These are phyloP conservation scores for Sinodicranocentrus sp. DNA, from an alignment of 2,888 invertebrate species.

Conservation along the genomic window DNA sequence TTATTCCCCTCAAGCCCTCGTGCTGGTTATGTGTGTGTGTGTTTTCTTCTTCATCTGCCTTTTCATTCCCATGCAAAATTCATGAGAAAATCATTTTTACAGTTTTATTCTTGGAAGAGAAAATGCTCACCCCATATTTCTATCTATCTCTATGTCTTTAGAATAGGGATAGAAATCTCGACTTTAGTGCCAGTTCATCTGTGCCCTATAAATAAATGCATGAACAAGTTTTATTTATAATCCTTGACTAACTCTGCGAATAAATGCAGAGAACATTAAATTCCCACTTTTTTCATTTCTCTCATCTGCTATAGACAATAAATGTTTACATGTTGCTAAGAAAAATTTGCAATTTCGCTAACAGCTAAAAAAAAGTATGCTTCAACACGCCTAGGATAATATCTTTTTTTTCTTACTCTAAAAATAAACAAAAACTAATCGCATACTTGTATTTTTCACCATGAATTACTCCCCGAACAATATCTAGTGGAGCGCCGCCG, in stretches of 20 bases:
- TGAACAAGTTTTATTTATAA: not conserved
- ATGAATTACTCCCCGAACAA: not conserved
- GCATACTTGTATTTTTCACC: not conserved
- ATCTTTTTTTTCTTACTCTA: not conserved
- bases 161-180: not conserved
- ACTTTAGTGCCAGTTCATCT: slow-evolving; percentile 22
- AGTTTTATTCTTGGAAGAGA: slow-evolving; percentile 40
- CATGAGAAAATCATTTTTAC: slow-evolving; percentile 63
- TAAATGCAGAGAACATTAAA: not conserved
- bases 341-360: not conserved
- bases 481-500: slow-evolving; percentile 78
- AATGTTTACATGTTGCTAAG: not conserved
- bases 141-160: not conserved
- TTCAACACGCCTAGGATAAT: too few relatives aligned
- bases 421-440: slow-evolving; percentile 1
- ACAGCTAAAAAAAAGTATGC: too few relatives aligned
- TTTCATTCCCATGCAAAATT: slow-evolving; percentile 50
- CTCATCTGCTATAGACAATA: too few relatives aligned
- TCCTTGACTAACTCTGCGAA: too few relatives aligned
- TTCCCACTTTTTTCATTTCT: not conserved
- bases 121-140: slow-evolving; percentile 33
- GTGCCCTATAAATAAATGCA: slow-evolving; percentile 45
- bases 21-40: too few relatives aligned
- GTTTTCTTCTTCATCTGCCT: not conserved
- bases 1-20: slow-evolving; percentile 57